These are phyloP conservation scores for Chloroceryle aenea DNA, from an alignment of 2,113 vertebrate species.

Conservation along the genomic window DNA sequence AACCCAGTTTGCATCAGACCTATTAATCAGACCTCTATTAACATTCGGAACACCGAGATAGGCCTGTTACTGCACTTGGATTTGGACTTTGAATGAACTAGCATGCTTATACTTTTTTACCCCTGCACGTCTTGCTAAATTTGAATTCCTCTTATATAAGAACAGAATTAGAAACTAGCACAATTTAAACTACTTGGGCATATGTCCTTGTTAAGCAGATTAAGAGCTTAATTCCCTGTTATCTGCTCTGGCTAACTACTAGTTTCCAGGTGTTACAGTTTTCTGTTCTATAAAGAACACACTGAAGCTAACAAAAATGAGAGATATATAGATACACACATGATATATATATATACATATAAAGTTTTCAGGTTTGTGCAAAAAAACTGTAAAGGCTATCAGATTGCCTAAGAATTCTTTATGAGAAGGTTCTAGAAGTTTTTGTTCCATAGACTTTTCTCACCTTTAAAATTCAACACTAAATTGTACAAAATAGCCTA, in stretches of 20 bases:
- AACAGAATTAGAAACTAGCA: slow-evolving; percentile 29
- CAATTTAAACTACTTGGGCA: slow-evolving; percentile 49
- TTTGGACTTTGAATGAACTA: background rate
- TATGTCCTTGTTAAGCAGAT: slow-evolving; percentile 40
- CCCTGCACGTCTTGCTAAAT: background rate
- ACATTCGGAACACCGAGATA: background rate
- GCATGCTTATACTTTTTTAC: background rate
- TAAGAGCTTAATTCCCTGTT: slow-evolving; percentile 48
- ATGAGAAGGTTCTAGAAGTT: background rate
- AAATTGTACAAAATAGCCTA: background rate
- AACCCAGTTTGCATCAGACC: background rate
- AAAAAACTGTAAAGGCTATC: background rate
- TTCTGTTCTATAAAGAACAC: background rate
- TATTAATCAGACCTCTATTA: background rate
- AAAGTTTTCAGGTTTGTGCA: rapidly evolving
- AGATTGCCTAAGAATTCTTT: background rate
- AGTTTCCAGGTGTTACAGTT: background rate
- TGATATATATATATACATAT: background rate
- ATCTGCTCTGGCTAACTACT: slow-evolving; percentile 37
- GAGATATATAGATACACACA: rapidly evolving
- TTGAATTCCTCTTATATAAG: slow-evolving; percentile 14
- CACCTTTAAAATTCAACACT: background rate
- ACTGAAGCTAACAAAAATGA: background rate
- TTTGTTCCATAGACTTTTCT: background rate
- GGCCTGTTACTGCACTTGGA: background rate